phyloP scores from a whole-genome alignment of 2,113 vertebrate species.

The Pelecanoides urinatrix region DNA sequence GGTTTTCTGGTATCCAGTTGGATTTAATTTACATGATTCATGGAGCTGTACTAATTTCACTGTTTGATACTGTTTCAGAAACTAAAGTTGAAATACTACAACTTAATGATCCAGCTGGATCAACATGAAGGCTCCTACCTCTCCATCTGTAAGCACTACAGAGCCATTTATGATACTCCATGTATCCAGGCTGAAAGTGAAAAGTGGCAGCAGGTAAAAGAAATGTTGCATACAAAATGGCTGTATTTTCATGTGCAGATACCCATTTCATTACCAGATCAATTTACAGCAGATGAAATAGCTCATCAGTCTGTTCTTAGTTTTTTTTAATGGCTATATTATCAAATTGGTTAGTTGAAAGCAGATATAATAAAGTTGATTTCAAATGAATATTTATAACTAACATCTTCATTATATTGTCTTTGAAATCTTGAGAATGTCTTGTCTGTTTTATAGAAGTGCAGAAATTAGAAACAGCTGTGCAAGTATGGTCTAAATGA shows the following conservation, averaged over 20 bases:
- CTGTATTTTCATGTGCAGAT: background rate
- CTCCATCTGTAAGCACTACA: conserved; percentile 98
- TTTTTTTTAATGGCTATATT: background rate
- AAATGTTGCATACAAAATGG: background rate
- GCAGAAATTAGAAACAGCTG: background rate
- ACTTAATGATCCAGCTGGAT: conserved; percentile 98
- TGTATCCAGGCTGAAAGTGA: conserved; percentile 94
- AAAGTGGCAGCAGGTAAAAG: conserved; percentile 95
- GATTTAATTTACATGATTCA: background rate
- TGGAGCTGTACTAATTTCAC: background rate
- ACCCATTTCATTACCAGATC: background rate
- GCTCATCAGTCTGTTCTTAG: background rate
- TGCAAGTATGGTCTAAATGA: background rate
- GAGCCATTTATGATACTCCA: conserved; percentile 97
- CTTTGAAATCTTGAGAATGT: background rate
- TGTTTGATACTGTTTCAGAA: conserved; percentile 76
- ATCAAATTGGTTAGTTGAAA: background rate
- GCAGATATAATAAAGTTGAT: background rate
- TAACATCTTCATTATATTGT: background rate
- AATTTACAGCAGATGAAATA: background rate
- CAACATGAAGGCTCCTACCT: conserved; percentile 96
- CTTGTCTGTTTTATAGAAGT: background rate
- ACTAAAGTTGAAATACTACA: conserved; percentile 96
- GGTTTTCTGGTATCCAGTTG: background rate
- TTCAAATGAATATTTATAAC: background rate